These are phyloP conservation scores for Stratiomys singularior DNA, from an alignment of 2,888 invertebrate genomes.

Conservation along the genomic window DNA sequence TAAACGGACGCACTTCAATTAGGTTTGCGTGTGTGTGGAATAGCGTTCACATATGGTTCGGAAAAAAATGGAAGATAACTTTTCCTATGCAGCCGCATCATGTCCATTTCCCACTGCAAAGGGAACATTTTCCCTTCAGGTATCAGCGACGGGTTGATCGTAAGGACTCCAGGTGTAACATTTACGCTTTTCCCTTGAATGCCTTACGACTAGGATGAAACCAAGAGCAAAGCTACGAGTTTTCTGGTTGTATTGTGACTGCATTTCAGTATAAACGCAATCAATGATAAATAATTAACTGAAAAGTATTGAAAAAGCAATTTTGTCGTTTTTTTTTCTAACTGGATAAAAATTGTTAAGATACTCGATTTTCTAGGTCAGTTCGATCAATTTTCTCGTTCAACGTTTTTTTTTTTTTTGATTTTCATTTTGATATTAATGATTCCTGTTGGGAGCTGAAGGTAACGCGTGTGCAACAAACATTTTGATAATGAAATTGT, in stretches of 20 bases:
- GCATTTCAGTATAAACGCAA: no score
- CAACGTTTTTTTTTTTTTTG: no score
- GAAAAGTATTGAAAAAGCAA: not conserved
- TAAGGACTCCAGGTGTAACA: not conserved
- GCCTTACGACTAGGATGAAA: not conserved
- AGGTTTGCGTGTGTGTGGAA: not conserved
- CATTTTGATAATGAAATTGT: not conserved
- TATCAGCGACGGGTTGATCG: not conserved
- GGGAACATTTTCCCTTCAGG: not conserved
- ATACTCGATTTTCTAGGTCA: constrained; percentile 13
- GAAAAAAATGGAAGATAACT: not conserved
- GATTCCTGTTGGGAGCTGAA: not conserved
- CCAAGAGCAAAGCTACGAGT: not conserved
- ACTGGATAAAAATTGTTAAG: not conserved
- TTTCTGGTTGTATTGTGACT: not conserved
- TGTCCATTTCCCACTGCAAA: not conserved
- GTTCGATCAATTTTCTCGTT: not conserved
- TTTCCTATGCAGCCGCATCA: not conserved
- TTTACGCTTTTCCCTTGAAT: not conserved
- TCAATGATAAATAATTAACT: not conserved
- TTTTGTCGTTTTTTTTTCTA: not conserved
- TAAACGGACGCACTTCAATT: not conserved
- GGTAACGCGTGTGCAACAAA: not conserved
- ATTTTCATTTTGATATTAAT: not conserved
- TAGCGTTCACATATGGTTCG: not conserved